These are phyloP conservation scores for Eurois occulta DNA, from an alignment of 2,888 invertebrate species.

Conservation along the genomic window DNA sequence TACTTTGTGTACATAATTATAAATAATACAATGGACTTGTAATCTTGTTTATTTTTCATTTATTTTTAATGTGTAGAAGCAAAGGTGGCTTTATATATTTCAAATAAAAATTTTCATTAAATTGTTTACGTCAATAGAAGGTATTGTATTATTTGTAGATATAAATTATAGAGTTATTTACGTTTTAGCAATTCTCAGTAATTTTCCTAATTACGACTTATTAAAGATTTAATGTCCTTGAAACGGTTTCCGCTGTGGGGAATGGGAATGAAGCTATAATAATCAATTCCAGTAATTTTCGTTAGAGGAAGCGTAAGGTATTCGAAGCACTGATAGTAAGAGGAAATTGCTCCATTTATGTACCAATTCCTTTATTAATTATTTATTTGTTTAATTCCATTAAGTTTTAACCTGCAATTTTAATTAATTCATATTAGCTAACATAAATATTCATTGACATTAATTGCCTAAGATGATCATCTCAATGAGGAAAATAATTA, in stretches of 20 bases:
- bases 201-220: background rate
- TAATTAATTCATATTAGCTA: constrained; percentile 13
- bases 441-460: background rate
- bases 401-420: background rate
- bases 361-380: constrained; percentile 16
- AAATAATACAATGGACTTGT: constrained; percentile 35
- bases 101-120: background rate
- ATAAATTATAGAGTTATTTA: background rate
- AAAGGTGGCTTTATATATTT: background rate
- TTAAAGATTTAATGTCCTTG: background rate
- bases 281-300: constrained; percentile 27
- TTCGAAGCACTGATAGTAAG: background rate
- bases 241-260: background rate
- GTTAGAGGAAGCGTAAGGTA: background rate
- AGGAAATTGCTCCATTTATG: constrained; percentile 23
- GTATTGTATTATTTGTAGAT: too few species aligned
- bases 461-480: background rate
- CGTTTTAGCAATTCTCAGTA: background rate
- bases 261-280: constrained; percentile 11
- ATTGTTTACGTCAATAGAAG: background rate
- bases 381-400: constrained; percentile 10
- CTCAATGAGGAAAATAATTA: background rate
- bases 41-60: constrained; percentile 28
- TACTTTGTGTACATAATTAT: constrained; percentile 22
- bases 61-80: constrained; percentile 3